Conservation (phyloP, 2,113 vertebrate genomes). For the Telmatochromis brachygnathus region DNA sequence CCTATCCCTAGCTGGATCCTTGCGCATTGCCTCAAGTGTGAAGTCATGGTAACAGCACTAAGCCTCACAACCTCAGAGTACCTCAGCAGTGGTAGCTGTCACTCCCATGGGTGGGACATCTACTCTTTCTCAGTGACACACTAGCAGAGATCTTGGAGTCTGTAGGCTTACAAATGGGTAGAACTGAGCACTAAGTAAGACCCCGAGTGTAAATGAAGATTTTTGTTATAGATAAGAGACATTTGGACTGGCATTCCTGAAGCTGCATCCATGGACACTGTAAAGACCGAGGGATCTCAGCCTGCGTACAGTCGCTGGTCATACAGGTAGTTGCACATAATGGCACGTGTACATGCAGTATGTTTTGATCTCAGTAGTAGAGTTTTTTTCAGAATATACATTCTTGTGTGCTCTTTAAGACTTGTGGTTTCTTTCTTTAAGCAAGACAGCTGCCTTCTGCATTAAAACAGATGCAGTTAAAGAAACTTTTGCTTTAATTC, state of each 20-base stretch:
- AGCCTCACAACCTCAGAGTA: slow-evolving; percentile 14
- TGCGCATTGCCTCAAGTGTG: slow-evolving; percentile 9
- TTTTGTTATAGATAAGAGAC: neutral
- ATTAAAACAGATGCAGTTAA: neutral
- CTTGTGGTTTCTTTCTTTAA: neutral
- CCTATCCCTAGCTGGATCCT: neutral
- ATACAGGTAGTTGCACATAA: slow-evolving; percentile 63
- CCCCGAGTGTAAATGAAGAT: neutral
- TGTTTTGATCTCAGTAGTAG: neutral
- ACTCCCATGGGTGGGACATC: slow-evolving; percentile 46
- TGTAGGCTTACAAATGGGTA: neutral
- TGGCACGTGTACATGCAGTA: neutral
- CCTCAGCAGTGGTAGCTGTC: slow-evolving; percentile 25
- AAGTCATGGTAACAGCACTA: slow-evolving; percentile 49
- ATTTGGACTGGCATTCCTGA: slow-evolving; percentile 17
- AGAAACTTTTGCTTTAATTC: neutral
- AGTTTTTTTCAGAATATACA: neutral
- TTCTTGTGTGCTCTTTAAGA: neutral
- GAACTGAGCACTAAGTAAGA: neutral
- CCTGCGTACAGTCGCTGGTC: slow-evolving; percentile 73
- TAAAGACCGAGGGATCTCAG: slow-evolving; percentile 54
- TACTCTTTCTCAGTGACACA: slow-evolving; percentile 31
- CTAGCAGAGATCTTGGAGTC: slow-evolving; percentile 1
- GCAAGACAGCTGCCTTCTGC: neutral
- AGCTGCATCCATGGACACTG: slow-evolving; percentile 55